Conservation (phyloP, 2,797 vertebrate species). For the Alcedo atthis region DNA sequence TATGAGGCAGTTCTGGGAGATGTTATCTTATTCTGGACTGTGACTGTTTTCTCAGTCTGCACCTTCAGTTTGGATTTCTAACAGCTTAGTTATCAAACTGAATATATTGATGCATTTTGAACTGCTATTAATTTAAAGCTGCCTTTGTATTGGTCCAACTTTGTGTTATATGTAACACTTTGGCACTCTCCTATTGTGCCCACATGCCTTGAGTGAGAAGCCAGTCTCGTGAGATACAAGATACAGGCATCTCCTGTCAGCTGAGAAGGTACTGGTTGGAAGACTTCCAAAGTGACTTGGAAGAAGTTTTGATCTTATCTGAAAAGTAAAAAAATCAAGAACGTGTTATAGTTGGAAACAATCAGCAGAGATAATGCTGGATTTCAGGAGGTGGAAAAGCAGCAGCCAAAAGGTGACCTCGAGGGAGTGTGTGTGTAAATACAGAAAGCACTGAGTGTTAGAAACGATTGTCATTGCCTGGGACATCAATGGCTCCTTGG, state of each 20-base stretch:
- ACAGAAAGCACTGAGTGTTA: neutral
- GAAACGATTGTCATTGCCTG: neutral
- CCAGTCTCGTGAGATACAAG: neutral
- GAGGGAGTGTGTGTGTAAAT: neutral
- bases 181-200: neutral
- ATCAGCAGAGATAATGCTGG: conserved; percentile 32
- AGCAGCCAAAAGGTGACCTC: conserved; percentile 53
- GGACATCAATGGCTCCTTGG: neutral
- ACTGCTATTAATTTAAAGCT: neutral
- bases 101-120: neutral
- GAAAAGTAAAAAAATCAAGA: neutral
- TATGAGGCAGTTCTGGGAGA: neutral
- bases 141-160: neutral
- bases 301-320: conserved; percentile 51
- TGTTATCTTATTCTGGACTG: neutral
- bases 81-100: neutral
- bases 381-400: neutral
- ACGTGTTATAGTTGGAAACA: conserved; percentile 58
- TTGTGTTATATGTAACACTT: neutral
- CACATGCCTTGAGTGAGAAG: neutral
- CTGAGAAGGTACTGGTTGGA: conserved; percentile 32
- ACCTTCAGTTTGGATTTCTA: neutral
- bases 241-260: neutral
- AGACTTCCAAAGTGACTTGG: conserved; percentile 34
- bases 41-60: neutral